A percentile compares a stretch with the other conserved stretches of the same genome.
Evolutionary conservation across 1,140 invertebrate genomes (phyloP).

Genomic region (Drosophila mauritiana): DNA sequence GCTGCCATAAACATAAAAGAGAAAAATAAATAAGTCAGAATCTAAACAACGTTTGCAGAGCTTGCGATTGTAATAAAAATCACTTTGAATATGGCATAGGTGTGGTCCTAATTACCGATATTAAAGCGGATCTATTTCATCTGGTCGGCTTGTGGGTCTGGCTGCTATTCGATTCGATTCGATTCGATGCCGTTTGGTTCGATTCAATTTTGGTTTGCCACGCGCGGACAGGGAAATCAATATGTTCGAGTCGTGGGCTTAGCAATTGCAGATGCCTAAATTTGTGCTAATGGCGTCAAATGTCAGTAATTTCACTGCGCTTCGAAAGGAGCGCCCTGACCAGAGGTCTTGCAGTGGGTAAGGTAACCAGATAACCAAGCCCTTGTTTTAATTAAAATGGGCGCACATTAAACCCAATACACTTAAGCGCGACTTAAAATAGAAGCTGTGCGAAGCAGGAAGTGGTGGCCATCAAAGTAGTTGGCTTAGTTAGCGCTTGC

Average conservation of each 20-base stretch:
- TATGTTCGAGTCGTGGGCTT: slow-evolving; percentile 43
- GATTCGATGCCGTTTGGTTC: slow-evolving; percentile 24
- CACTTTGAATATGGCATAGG: slow-evolving; percentile 82
- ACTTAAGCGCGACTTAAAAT: slow-evolving; percentile 49
- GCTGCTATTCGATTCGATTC: slow-evolving; percentile 14
- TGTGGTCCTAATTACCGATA: slow-evolving; percentile 83
- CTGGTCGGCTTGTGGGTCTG: slow-evolving; percentile 18
- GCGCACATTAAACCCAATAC: slow-evolving; percentile 73
- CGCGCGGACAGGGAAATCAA: slow-evolving; percentile 66
- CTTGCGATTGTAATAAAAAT: slow-evolving; percentile 75
- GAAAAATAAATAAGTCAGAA: slow-evolving; percentile 59
- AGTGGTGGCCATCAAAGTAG: slow-evolving; percentile 45
- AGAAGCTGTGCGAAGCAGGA: slow-evolving; percentile 60
- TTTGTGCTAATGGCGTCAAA: slow-evolving; percentile 82
- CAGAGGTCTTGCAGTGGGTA: slow-evolving; percentile 17
- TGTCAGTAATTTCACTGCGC: slow-evolving; percentile 78
- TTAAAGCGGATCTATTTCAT: slow-evolving; percentile 83
- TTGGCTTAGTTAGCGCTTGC: slow-evolving; percentile 48
- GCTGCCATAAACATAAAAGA: slow-evolving; percentile 63
- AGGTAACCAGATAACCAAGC: slow-evolving; percentile 58
- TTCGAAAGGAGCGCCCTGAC: slow-evolving; percentile 57
- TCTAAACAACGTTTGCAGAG: slow-evolving; percentile 42
- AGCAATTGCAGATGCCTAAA: slow-evolving; percentile 60
- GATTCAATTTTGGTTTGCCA: slow-evolving; percentile 51
- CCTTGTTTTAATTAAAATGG: slow-evolving; percentile 75